phyloP scores from a whole-genome alignment of 2,888 invertebrate genomes.

The Drosophila parthenogenetica region DNA sequence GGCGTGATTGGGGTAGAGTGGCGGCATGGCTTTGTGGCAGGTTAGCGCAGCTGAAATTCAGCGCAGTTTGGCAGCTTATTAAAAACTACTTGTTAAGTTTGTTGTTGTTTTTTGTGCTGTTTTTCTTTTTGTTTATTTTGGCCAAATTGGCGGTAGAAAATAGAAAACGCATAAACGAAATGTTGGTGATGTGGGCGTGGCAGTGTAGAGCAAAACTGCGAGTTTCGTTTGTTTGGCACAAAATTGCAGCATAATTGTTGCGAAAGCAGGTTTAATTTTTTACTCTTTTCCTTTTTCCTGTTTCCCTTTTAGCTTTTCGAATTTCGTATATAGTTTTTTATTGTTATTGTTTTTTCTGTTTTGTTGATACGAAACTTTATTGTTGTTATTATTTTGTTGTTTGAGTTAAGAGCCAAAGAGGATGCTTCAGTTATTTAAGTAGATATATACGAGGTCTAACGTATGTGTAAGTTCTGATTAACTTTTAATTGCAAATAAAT shows the following conservation, averaged over 20 bases:
- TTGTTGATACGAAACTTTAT: constrained; percentile 24
- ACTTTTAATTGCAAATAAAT: constrained; percentile 76
- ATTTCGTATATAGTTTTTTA: constrained; percentile 31
- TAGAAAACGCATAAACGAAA: constrained; percentile 52
- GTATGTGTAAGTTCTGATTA: constrained; percentile 64
- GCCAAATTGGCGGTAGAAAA: constrained; percentile 56
- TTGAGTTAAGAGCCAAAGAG: constrained; percentile 6
- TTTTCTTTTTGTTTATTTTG: constrained; percentile 40
- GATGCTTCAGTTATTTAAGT: constrained; percentile 23
- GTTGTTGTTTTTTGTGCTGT: constrained; percentile 46
- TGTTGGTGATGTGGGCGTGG: background rate
- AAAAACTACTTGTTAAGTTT: constrained; percentile 70
- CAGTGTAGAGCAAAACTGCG: background rate
- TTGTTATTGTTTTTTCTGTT: constrained; percentile 24
- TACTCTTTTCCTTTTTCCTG: constrained; percentile 1
- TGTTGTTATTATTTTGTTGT: constrained; percentile 10
- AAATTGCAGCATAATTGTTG: constrained; percentile 72
- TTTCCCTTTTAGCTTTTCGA: background rate
- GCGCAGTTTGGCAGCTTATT: constrained; percentile 61
- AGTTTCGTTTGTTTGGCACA: constrained; percentile 19
- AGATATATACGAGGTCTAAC: background rate
- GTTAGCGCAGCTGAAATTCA: constrained; percentile 17
- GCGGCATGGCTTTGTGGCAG: constrained; percentile 6
- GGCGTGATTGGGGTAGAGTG: no score
- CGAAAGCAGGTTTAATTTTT: constrained; percentile 48